A percentile compares a stretch with the other conserved stretches of the same genome.
Evolutionary conservation across 2,888 invertebrate species (phyloP).

Genomic region (Bursaphelenchus okinawaensis): DNA sequence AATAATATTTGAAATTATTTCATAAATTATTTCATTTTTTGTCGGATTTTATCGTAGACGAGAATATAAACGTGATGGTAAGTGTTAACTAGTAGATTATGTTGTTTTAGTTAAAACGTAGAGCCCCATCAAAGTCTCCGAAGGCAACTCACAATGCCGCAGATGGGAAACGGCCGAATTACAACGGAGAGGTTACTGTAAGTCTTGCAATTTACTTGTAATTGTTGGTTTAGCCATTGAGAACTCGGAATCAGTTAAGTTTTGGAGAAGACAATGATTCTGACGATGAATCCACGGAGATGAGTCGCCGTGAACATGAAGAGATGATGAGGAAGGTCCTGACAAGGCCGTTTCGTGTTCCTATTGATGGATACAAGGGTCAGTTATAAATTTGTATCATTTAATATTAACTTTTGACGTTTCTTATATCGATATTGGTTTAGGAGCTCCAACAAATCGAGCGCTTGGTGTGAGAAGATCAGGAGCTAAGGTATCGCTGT

Average conservation of each 20-base stretch:
- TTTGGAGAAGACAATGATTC: background rate
- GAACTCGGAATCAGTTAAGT: background rate
- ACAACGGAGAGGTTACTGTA: background rate
- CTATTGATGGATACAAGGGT: constrained; percentile 54
- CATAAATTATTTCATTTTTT: background rate
- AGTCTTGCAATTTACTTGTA: background rate
- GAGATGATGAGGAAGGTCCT: constrained; percentile 47
- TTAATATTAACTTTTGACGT: constrained; percentile 6
- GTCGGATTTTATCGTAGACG: background rate
- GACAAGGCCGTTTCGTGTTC: constrained; percentile 44
- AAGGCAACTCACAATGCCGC: background rate
- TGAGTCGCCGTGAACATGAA: constrained; percentile 32
- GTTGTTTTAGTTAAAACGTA: background rate
- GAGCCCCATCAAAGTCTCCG: background rate
- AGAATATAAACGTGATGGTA: background rate
- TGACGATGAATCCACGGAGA: background rate
- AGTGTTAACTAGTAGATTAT: background rate
- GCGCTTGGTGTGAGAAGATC: constrained; percentile 44
- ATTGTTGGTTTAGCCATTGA: background rate
- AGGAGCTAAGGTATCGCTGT: constrained; percentile 38
- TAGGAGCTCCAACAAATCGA: constrained; percentile 41
- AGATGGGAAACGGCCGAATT: background rate
- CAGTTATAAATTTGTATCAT: constrained; percentile 15
- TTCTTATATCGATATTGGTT: background rate
- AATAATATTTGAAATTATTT: background rate